Conservation (phyloP, 2,888 invertebrate species). For the Brachyopa scutellaris region DNA sequence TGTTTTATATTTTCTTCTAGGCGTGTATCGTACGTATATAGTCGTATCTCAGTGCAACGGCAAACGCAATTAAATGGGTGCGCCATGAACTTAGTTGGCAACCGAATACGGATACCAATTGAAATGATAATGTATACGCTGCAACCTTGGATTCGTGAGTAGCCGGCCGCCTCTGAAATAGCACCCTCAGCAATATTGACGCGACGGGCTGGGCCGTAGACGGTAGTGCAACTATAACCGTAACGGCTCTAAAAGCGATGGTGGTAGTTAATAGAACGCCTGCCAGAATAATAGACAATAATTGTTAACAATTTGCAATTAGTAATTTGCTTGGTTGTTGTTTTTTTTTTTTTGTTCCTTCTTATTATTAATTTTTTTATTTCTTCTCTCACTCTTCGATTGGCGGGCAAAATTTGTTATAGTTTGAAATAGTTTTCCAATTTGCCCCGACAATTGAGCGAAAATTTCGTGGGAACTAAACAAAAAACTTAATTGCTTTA, state of each 20-base stretch:
- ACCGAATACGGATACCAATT: conserved; percentile 72
- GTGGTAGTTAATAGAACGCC: conserved; percentile 66
- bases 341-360: conserved; percentile 11
- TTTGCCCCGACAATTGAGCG: conserved; percentile 52
- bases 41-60: conserved; percentile 35
- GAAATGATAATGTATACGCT: conserved; percentile 60
- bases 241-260: conserved; percentile 30
- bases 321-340: conserved; percentile 56
- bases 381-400: not conserved
- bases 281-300: conserved; percentile 71
- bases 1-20: conserved; percentile 30
- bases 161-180: conserved; percentile 57
- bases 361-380: not conserved
- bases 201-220: conserved; percentile 1
- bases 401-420: conserved; percentile 32
- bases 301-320: conserved; percentile 73
- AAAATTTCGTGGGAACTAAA: conserved; percentile 65
- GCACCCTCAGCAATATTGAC: conserved; percentile 61
- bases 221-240: conserved; percentile 45
- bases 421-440: conserved; percentile 51
- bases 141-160: conserved; percentile 61
- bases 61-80: conserved; percentile 66
- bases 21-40: conserved; percentile 20
- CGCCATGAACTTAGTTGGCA: conserved; percentile 70
- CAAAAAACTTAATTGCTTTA: not conserved